Evolutionary conservation across 2,888 invertebrate species (phyloP).

Genomic region (Rhyacophila evoluta): DNA sequence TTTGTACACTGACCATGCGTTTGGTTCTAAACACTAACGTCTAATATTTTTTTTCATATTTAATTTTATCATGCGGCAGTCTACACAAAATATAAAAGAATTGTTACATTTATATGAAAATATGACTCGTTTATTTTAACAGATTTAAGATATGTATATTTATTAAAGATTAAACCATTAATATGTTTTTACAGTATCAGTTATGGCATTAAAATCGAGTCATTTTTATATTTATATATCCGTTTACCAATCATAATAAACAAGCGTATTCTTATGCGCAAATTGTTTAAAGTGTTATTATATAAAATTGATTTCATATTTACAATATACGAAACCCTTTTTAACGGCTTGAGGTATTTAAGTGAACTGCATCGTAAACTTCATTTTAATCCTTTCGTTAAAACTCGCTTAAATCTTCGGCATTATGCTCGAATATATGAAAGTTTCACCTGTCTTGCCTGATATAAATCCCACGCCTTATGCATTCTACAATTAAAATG

Average conservation of each 20-base stretch:
- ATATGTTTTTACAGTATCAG: too few relatives aligned
- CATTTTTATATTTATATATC: slow-evolving; percentile 1
- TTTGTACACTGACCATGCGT: too few relatives aligned
- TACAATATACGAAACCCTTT: background rate
- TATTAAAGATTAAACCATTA: too few relatives aligned
- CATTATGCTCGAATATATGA: slow-evolving; percentile 8
- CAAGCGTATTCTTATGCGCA: background rate
- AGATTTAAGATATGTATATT: too few relatives aligned
- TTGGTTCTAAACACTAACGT: too few relatives aligned
- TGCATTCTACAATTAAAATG: slow-evolving; percentile 44
- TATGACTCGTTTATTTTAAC: too few relatives aligned
- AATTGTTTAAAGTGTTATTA: background rate
- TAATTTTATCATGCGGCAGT: too few relatives aligned
- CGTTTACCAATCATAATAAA: slow-evolving; percentile 24
- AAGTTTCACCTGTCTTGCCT: slow-evolving; percentile 12
- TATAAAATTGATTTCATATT: background rate
- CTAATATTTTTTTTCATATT: too few relatives aligned
- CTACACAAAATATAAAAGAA: too few relatives aligned
- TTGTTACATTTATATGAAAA: too few relatives aligned
- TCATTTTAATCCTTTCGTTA: slow-evolving; percentile 5
- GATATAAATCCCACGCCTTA: slow-evolving; percentile 28
- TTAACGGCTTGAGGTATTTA: background rate
- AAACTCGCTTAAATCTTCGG: slow-evolving; percentile 22
- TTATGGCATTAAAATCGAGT: background rate
- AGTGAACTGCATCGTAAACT: background rate